phyloP scores from a whole-genome alignment of 1,140 invertebrate genomes.

The Leptinotarsa lineolata region DNA sequence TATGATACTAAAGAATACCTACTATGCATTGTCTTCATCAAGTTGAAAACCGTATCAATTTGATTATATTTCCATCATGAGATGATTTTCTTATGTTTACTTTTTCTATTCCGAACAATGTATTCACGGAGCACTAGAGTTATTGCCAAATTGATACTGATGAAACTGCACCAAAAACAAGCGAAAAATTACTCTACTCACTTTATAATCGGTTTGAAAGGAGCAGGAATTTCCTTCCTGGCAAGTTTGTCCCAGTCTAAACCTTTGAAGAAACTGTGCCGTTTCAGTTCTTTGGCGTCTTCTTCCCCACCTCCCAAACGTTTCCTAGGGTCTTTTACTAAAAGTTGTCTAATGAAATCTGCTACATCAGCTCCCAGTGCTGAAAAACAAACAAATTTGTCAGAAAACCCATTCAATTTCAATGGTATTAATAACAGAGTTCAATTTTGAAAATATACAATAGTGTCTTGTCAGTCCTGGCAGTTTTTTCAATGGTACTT shows the following conservation, averaged over 20 bases:
- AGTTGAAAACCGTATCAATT: too few species aligned
- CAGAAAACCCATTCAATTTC: not conserved
- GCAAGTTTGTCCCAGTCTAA: slow-evolving; percentile 79
- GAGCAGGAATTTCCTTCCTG: slow-evolving; percentile 74
- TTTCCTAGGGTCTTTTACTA: slow-evolving; percentile 86
- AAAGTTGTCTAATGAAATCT: slow-evolving; percentile 71
- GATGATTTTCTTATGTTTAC: too few species aligned
- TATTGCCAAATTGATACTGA: not conserved
- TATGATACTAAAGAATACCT: too few species aligned
- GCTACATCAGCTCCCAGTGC: slow-evolving; percentile 64
- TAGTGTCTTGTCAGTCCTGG: too few species aligned
- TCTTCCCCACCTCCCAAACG: slow-evolving; percentile 80
- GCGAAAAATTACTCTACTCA: slow-evolving; percentile 28
- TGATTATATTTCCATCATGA: too few species aligned
- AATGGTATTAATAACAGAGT: not conserved
- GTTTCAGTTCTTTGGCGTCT: slow-evolving; percentile 84
- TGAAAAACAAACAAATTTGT: slow-evolving; percentile 36
- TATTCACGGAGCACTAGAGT: not conserved
- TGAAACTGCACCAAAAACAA: not conserved
- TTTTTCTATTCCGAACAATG: too few species aligned
- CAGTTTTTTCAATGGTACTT: too few species aligned
- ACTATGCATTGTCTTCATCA: too few species aligned
- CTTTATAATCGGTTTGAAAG: slow-evolving; percentile 80
- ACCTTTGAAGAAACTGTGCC: slow-evolving; percentile 80
- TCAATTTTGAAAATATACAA: not conserved